These are phyloP conservation scores for Ailuropoda melanoleuca DNA, from an alignment of 2,113 vertebrate species.

Conservation along the genomic window DNA sequence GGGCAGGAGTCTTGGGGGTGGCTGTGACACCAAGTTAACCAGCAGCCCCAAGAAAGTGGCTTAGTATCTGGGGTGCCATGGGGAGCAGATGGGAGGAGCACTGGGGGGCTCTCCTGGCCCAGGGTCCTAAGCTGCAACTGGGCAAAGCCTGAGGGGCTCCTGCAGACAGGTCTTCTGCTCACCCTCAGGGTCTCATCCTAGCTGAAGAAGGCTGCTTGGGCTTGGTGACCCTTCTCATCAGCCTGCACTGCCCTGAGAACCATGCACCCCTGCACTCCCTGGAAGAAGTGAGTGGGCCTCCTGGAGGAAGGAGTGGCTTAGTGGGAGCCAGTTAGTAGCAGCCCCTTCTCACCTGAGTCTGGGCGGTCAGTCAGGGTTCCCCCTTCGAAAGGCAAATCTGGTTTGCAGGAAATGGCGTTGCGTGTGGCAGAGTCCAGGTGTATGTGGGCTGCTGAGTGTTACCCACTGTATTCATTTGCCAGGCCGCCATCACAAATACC, in stretches of 20 bases:
- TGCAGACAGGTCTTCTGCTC: not conserved
- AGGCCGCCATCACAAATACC: not conserved
- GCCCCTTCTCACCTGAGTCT: not conserved
- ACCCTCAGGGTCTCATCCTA: not conserved
- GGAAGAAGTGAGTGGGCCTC: rapidly evolving
- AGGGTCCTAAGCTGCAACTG: not conserved
- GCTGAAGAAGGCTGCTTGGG: too few relatives aligned
- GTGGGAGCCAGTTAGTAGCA: not conserved
- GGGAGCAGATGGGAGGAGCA: not conserved
- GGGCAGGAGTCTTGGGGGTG: not conserved
- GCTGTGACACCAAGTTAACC: too few relatives aligned
- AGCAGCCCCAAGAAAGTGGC: not conserved
- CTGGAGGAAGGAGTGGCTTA: too few relatives aligned
- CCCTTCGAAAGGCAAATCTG: not conserved
- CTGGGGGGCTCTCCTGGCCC: not conserved
- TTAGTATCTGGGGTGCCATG: not conserved
- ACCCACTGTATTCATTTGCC: not conserved
- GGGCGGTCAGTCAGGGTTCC: not conserved
- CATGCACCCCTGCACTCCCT: not conserved
- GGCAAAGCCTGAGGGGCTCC: not conserved
- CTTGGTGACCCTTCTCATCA: not conserved
- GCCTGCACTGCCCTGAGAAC: too few relatives aligned
- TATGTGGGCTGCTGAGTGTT: not conserved
- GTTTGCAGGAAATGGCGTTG: not conserved
- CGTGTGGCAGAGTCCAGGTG: rapidly evolving